These are phyloP conservation scores for Numenius arquata DNA, from an alignment of 2,113 vertebrate species.

Conservation along the genomic window DNA sequence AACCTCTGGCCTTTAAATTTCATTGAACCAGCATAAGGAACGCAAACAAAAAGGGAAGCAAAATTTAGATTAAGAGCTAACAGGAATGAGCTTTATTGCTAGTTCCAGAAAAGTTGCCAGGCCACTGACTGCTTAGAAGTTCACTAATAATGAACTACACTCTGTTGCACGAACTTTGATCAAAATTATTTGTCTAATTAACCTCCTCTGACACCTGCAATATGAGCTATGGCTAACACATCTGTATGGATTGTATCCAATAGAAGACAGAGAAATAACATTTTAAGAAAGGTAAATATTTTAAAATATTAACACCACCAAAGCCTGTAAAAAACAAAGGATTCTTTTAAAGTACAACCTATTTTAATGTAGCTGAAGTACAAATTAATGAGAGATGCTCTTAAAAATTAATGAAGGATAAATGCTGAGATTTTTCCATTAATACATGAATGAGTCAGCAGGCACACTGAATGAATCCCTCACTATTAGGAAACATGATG, in stretches of 20 bases:
- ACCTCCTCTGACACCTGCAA: background rate
- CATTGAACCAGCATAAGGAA: background rate
- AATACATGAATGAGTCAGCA: background rate
- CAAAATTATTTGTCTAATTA: background rate
- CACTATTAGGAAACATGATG: background rate
- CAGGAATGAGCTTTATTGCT: background rate
- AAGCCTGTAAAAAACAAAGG: background rate
- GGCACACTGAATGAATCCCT: background rate
- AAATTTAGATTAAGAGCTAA: background rate
- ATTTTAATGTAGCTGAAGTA: background rate
- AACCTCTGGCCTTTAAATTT: background rate
- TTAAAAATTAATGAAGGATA: conserved; percentile 47
- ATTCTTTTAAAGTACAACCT: background rate
- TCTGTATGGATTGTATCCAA: background rate
- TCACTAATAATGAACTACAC: background rate
- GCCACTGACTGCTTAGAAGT: background rate
- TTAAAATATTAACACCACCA: background rate
- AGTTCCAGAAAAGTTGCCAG: background rate
- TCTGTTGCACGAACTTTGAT: background rate
- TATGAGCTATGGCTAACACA: background rate
- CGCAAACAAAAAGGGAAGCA: background rate
- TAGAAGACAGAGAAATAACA: background rate
- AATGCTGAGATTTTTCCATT: background rate
- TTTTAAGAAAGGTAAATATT: background rate
- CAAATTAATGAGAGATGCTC: background rate